Percentiles rank a stretch among this genome's conserved stretches.
These are phyloP conservation scores for Nomada hirtipes DNA, from an alignment of 2,888 invertebrate genomes.

Conservation along the genomic window DNA sequence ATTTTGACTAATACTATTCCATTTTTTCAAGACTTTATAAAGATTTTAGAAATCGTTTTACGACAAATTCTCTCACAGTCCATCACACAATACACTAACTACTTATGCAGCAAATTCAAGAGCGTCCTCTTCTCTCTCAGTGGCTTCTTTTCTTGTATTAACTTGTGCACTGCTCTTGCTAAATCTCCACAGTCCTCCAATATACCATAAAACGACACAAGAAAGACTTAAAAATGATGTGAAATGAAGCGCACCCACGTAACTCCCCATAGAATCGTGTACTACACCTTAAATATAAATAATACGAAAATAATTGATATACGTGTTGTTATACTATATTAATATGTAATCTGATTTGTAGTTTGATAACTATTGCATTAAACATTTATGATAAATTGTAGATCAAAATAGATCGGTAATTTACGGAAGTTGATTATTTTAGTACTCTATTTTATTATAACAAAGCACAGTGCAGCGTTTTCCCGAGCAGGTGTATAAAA, in stretches of 20 bases:
- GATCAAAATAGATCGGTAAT: too few relatives aligned
- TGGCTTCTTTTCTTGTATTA: background rate
- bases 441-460: background rate
- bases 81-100: background rate
- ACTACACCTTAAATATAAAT: constrained; percentile 73
- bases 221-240: constrained; percentile 79
- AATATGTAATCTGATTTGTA: background rate
- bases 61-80: background rate
- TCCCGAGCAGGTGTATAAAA: too few relatives aligned
- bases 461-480: too few relatives aligned
- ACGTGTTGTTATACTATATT: background rate
- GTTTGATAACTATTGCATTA: background rate
- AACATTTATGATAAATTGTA: background rate
- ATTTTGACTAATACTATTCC: background rate
- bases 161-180: background rate
- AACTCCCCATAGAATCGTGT: constrained; percentile 79
- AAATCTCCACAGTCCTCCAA: constrained; percentile 59
- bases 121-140: background rate
- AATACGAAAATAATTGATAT: background rate
- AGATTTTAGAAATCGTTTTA: background rate
- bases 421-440: background rate
- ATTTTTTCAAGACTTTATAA: background rate
- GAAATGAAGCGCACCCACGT: constrained; percentile 80
- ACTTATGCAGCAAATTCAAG: background rate
- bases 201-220: constrained; percentile 77